Evolutionary conservation across 1,140 invertebrate species (phyloP).

Genomic region (Onthophagus taurus): DNA sequence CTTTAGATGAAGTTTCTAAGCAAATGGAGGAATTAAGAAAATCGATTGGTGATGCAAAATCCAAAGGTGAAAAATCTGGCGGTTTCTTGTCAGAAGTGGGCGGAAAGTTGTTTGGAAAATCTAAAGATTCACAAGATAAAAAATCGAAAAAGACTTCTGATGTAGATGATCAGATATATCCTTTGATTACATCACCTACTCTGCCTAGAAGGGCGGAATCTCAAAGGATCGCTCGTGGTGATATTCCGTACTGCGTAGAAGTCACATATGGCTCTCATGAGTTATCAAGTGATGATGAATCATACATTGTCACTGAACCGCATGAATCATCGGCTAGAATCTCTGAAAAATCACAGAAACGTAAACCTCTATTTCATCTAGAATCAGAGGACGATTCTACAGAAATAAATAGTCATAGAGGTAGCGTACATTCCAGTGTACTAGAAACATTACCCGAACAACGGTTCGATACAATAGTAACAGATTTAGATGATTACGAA

Average conservation of each 20-base stretch:
- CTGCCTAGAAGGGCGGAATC: constrained; percentile 20
- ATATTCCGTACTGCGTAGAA: constrained; percentile 7
- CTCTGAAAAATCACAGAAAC: constrained; percentile 10
- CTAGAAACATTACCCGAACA: constrained; percentile 28
- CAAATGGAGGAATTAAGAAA: too few species aligned
- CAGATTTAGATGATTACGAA: constrained; percentile 21
- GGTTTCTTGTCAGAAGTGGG: background rate
- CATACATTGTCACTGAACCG: constrained; percentile 26
- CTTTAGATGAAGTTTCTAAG: too few species aligned
- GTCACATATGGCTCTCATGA: constrained; percentile 11
- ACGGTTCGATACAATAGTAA: constrained; percentile 27
- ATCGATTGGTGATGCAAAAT: too few species aligned
- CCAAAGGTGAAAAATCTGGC: too few species aligned
- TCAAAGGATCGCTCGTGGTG: constrained; percentile 19
- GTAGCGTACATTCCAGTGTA: constrained; percentile 29
- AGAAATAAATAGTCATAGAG: constrained; percentile 16
- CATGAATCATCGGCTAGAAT: constrained; percentile 17
- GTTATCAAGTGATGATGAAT: constrained; percentile 14
- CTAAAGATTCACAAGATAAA: background rate
- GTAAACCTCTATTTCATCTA: constrained; percentile 34
- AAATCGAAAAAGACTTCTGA: background rate
- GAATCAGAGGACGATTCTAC: constrained; percentile 39
- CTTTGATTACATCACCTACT: constrained; percentile 27
- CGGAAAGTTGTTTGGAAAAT: background rate
- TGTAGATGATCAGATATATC: too few species aligned